These are phyloP conservation scores for Sebastes jordani DNA, from an alignment of 2,797 vertebrate species.

Conservation along the genomic window DNA sequence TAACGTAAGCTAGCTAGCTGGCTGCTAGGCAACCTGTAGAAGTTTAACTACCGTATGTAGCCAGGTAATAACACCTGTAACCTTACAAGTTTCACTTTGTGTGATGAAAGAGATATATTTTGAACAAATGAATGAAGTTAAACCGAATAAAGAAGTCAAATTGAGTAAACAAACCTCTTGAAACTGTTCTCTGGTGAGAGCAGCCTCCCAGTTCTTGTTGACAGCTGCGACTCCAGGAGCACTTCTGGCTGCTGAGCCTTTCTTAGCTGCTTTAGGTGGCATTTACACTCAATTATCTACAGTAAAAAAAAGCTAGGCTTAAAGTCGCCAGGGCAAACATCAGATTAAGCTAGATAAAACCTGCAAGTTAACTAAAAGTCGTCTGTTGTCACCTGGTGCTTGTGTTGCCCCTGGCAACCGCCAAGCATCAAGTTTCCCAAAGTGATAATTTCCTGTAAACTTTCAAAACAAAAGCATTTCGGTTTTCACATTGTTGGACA, in stretches of 20 bases:
- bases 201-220: slow-evolving; percentile 69
- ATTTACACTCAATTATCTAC: slow-evolving; percentile 32
- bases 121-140: neutral
- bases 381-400: neutral
- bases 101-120: neutral
- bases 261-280: slow-evolving; percentile 65
- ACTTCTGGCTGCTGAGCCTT: slow-evolving; percentile 1
- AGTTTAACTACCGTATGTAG: no score
- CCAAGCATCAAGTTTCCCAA: neutral
- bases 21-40: neutral
- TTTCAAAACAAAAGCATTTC: slow-evolving; percentile 46
- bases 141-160: neutral
- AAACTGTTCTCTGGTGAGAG: slow-evolving; percentile 57
- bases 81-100: neutral
- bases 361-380: neutral
- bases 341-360: neutral
- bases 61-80: neutral
- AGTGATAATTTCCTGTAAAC: slow-evolving; percentile 3
- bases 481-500: neutral
- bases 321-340: fast-evolving
- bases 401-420: slow-evolving; percentile 62
- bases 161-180: slow-evolving; percentile 70
- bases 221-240: neutral
- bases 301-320: neutral
- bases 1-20: neutral